Base-by-base conservation (phyloP, 1,140 invertebrate genomes). In the Drosophila neocordata region DNA sequence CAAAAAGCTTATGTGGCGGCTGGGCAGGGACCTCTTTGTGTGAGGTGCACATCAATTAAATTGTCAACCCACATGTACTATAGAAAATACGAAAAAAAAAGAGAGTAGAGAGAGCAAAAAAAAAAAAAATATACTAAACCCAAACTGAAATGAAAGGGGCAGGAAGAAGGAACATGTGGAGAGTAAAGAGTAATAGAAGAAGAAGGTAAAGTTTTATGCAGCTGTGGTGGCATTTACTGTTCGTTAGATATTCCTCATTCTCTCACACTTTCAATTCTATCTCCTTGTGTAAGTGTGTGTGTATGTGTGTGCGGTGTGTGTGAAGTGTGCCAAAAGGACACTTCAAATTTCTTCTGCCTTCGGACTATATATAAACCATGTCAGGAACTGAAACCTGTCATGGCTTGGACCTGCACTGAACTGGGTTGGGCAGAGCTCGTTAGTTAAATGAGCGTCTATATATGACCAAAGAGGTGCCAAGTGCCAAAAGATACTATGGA, bases 31-130 rank as follows among this genome's bases (percentile, higher is more conserved):
- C 41, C 41, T 34, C 77, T 80, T 79, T 80, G 77, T 78, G 67
- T 85, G 73, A 66, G 53, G 78, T 78, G 82, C 80, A 87, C 79
- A 87, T 87, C 82, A 87, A 87, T 87, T 87, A 87, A 87, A 87
- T 87, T 88, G 82, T 87, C 82, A 79, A 85, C 69, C 81, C 67
- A 64, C 62, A 73, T 18, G 57, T 18, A 55, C 8, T 20, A 24
- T 13, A 57, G 8, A 35, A 13, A 18, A 13, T 35, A 18, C 18
- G 12, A 57, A 52, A 52, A 35, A 18, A n/a, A n/a, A n/a, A n/a
- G n/a, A n/a, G n/a, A n/a, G n/a, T n/a, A n/a, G n/a, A n/a, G n/a
- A n/a, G n/a, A n/a, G 8, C 7, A 9, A 51, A 51, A 24, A 52
- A 24, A 12, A 24, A 55, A 34, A 44, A 7, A 13, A 24, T n/a